Evolutionary conservation across 2,797 vertebrate species (phyloP), one percentile per base, ranked within the genome.

Genomic region (Cyprinodon diabolis): DNA sequence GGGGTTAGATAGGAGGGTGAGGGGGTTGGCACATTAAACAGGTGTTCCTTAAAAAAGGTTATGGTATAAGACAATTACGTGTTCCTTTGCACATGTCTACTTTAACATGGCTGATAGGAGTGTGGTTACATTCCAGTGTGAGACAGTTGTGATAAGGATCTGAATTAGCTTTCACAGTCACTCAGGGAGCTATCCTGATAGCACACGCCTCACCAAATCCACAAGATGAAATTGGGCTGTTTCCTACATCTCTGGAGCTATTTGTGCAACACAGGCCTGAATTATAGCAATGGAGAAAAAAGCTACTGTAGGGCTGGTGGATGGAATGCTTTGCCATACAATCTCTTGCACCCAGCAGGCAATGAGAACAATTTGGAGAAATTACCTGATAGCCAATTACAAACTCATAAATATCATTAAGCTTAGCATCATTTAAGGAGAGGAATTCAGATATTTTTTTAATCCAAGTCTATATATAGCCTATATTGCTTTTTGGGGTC

Each of bases 71-170:
- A 91, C 91, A 87, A 90, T 90, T 93, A 87, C 85, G 70, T 11
- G 19, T 78, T 90, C 87, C 86, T 88, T 87, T 90, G 82, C 90
- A 83, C 80, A 89, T 90, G 91, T 86, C 91, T 84, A 74, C 79
- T 89, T 85, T 87, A 84, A 85, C 86, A 87, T 84, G 79, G 82
- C 56, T 78, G 89, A 92, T 87, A 85, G 88, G 70, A 74, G 82
- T 78, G 82, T 81, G 85, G 87, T 85, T 88, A 86, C 86, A 84
- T 81, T 84, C 78, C 85, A 57, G 77, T 74, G 79, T 89, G 85
- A 91, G 93, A 92, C 89, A 87, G 84, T 89, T 82, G 82, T 79
- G 94, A 95, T 95, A 94, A 93, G 87, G 86, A 95, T 95, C 94
- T 89, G 87, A 94, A 94, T 93, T 90, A 93, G 93, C 90, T 93